Percentiles rank a stretch among this genome's conserved stretches.
Evolutionary conservation across 92 coral and sea anemone genomes (phyloP).

Genomic region (Porites cylindrica): DNA sequence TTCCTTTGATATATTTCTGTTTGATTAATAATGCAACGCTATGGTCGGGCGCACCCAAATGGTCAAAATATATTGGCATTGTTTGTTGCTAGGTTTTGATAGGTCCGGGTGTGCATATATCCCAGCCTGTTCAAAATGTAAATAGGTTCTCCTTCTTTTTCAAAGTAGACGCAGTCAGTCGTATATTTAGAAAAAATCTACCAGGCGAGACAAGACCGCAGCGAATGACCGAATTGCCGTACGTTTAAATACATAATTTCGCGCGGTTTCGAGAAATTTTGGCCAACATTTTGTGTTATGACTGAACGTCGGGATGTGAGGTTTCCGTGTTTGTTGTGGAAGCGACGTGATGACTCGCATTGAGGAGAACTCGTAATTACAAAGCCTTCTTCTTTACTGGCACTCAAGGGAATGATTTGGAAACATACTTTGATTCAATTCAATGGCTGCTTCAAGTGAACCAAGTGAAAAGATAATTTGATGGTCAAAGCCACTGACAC

Average conservation of each 20-base stretch:
- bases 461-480: background rate
- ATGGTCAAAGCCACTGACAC: constrained; percentile 12
- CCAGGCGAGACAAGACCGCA: constrained; percentile 2
- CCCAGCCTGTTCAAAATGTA: constrained; percentile 49
- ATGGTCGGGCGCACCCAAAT: constrained; percentile 56
- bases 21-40: constrained; percentile 32
- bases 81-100: constrained; percentile 33
- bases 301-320: background rate
- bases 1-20: background rate
- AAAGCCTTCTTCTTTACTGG: background rate
- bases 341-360: constrained; percentile 7
- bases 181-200: constrained; percentile 40
- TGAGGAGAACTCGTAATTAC: background rate
- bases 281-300: background rate
- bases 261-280: background rate
- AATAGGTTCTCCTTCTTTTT: constrained; percentile 41
- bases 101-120: constrained; percentile 63
- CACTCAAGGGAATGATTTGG: background rate
- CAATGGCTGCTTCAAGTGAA: constrained; percentile 4
- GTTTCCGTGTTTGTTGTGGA: constrained; percentile 21
- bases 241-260: background rate
- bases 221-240: constrained; percentile 13
- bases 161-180: constrained; percentile 19
- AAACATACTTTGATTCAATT: background rate
- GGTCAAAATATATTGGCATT: constrained; percentile 41